Conservation (phyloP, 2,797 vertebrate genomes). For the Sebastes aleutianus region DNA sequence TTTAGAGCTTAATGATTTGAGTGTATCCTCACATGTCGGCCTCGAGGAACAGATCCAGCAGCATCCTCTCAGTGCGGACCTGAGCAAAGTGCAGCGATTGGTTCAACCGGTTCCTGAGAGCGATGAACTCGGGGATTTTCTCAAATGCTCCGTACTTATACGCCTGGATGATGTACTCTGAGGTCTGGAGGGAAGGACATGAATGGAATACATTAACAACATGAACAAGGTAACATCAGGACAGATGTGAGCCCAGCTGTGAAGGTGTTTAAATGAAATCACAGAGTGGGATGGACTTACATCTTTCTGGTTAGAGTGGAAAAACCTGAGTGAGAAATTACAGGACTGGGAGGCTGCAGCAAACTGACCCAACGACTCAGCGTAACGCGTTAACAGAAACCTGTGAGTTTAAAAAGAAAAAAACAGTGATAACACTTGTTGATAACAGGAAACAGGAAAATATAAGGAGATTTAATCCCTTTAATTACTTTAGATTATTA, state of each 20-base stretch:
- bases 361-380: conserved; percentile 92
- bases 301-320: conserved; percentile 99
- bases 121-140: conserved; percentile 99
- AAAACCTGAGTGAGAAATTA: conserved; percentile 99
- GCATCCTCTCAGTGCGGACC: conserved; percentile 95
- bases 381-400: conserved; percentile 94
- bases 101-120: conserved; percentile 94
- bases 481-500: not conserved
- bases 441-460: not conserved
- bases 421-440: too few relatives aligned
- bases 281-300: conserved; percentile 82
- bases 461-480: not conserved
- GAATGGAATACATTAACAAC: too few relatives aligned
- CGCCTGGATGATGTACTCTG: conserved; percentile 99
- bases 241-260: not conserved
- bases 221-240: not conserved
- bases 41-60: conserved; percentile 95
- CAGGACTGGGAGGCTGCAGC: conserved; percentile 95
- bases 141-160: conserved; percentile 99
- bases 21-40: conserved; percentile 90
- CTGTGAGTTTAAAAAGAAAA: conserved; percentile 61
- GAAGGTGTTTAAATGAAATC: not conserved
- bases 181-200: conserved; percentile 84
- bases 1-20: fast-evolving
- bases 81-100: conserved; percentile 98